These are phyloP conservation scores for Psilopogon haemacephalus DNA, from an alignment of 2,113 vertebrate genomes.

Conservation along the genomic window DNA sequence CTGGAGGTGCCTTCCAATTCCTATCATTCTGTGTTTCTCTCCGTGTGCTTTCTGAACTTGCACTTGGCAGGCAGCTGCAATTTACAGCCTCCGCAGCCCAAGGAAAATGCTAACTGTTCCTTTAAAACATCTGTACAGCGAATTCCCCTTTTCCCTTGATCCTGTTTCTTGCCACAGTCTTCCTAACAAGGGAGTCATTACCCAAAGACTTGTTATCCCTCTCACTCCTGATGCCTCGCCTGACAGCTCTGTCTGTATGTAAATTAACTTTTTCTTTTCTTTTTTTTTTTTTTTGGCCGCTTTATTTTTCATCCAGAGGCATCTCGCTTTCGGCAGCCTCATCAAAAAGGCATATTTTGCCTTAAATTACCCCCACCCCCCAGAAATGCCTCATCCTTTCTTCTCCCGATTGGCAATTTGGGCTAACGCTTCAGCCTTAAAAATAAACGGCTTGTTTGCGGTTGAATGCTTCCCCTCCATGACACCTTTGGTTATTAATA, in stretches of 20 bases:
- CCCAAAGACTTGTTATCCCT: slow-evolving; percentile 71
- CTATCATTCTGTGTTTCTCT: too few relatives aligned
- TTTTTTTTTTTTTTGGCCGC: neutral
- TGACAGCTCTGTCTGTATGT: slow-evolving; percentile 75
- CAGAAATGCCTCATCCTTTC: slow-evolving; percentile 64
- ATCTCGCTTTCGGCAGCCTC: slow-evolving; percentile 69
- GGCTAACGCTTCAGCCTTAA: slow-evolving; percentile 61
- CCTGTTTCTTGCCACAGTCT: slow-evolving; percentile 33
- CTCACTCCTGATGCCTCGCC: slow-evolving; percentile 53
- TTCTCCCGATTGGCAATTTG: slow-evolving; percentile 67
- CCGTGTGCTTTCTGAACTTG: neutral
- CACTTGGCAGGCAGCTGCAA: neutral
- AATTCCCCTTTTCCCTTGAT: slow-evolving; percentile 55
- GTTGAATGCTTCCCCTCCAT: slow-evolving; percentile 41
- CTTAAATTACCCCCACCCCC: slow-evolving; percentile 68
- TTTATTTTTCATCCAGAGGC: slow-evolving; percentile 67
- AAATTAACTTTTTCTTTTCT: slow-evolving; percentile 64
- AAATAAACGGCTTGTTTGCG: slow-evolving; percentile 70
- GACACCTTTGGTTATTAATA: slow-evolving; percentile 60
- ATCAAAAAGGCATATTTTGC: slow-evolving; percentile 71
- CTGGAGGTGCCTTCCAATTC: too few relatives aligned
- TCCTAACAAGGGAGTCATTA: slow-evolving; percentile 69
- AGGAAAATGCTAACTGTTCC: slow-evolving; percentile 43
- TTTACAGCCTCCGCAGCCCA: neutral
- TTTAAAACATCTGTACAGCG: slow-evolving; percentile 57